Evolutionary conservation across 2,888 invertebrate genomes (phyloP).

Genomic region (Hydraecia micacea): DNA sequence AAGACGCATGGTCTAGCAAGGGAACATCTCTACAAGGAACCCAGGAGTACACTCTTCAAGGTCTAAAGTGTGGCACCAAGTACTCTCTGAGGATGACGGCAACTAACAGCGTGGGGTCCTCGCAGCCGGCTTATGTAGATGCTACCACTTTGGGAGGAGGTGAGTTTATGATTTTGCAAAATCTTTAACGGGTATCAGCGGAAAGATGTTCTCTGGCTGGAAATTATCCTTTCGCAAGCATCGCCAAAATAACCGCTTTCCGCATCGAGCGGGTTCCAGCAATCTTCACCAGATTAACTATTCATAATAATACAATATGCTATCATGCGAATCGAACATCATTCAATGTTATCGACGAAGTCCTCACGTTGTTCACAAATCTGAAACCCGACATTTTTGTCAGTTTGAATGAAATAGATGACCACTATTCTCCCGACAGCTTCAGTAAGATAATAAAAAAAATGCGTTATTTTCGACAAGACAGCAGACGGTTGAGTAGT

Average conservation of each 20-base stretch:
- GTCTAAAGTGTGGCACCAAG: constrained; percentile 95
- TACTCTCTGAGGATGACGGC: constrained; percentile 95
- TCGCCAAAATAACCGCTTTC: background rate
- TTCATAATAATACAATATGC: background rate
- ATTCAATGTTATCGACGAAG: background rate
- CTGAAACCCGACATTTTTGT: background rate
- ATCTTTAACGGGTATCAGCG: background rate
- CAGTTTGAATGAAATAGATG: background rate
- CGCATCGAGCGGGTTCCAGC: background rate
- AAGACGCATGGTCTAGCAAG: constrained; percentile 91
- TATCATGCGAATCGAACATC: background rate
- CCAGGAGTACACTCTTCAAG: constrained; percentile 92
- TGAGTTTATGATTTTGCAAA: constrained; percentile 51
- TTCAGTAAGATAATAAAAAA: background rate
- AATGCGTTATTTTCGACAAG: background rate
- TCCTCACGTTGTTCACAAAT: background rate
- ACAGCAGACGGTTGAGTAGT: background rate
- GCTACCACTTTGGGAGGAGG: constrained; percentile 91
- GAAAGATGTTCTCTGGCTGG: background rate
- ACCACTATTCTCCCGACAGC: background rate
- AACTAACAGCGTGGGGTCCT: constrained; percentile 94
- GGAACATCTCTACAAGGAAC: constrained; percentile 90
- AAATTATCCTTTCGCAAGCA: background rate
- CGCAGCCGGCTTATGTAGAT: constrained; percentile 91
- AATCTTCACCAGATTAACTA: background rate